Evolutionary conservation across 2,113 vertebrate species (phyloP).

Genomic region (Neoarius graeffei): DNA sequence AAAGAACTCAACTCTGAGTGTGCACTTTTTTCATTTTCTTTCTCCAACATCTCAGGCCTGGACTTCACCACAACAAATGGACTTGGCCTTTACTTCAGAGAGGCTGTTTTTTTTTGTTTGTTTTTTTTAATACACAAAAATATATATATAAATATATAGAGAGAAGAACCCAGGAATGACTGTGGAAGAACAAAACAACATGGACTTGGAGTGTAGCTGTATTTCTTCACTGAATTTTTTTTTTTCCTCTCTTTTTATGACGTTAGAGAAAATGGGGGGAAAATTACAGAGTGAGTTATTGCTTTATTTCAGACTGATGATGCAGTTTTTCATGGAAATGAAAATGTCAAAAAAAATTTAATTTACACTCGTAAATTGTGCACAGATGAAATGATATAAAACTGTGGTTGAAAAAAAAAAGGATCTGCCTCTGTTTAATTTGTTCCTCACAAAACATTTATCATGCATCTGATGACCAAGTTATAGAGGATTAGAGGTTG

Average conservation of each 20-base stretch:
- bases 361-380: conserved; percentile 46
- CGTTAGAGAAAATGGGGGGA: conserved; percentile 49
- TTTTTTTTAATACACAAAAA: conserved; percentile 67
- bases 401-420: conserved; percentile 38
- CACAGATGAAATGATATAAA: conserved; percentile 51
- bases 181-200: conserved; percentile 63
- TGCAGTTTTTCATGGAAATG: conserved; percentile 56
- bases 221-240: conserved; percentile 63
- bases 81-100: conserved; percentile 66
- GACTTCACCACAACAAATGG: conserved; percentile 60
- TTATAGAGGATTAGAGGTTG: background rate
- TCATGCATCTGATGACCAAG: too few species aligned
- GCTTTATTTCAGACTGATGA: conserved; percentile 68
- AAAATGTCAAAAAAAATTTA: conserved; percentile 34
- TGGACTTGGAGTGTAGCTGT: conserved; percentile 74
- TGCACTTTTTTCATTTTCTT: conserved; percentile 22
- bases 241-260: conserved; percentile 70
- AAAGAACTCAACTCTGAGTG: background rate
- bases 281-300: conserved; percentile 34
- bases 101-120: conserved; percentile 72
- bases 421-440: background rate
- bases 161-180: conserved; percentile 72
- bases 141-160: conserved; percentile 73
- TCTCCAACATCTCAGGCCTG: conserved; percentile 52
- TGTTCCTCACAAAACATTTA: background rate